Base-by-base conservation (phyloP, 2,888 invertebrate genomes). In the Cenopis cana region DNA sequence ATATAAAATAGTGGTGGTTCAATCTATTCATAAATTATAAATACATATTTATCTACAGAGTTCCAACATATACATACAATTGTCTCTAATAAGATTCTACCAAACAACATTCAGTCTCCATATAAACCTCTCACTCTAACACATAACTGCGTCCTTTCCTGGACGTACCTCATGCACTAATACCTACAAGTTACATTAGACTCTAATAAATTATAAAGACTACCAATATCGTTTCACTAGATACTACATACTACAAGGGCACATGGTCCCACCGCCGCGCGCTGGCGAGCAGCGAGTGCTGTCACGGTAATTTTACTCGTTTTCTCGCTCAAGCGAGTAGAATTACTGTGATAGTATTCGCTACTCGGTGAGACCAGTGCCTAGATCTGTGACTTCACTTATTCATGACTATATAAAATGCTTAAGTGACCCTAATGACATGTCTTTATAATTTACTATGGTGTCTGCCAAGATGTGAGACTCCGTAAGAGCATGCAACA, bases 1-100 rank as follows among this genome's bases (percentile, higher is more conserved):
- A 41, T 41, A 41, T 41, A 41, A 14, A 46, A n/a, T 46, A n/a
- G 46, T 54, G 54, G 54, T 54, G 54, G 54, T 54, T 54, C 24
- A 24, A 54, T 29, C 14, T 54, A 29, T 24, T 14, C 24, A 14
- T n/a, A 46, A 12, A 46, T 46, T 12, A 1, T 41, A 41, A 41
- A 5, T 4, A 41, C 41, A n/a, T 41, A 14, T 41, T 6, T 12
- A 11, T 38, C 12, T 38, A 38, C 14, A 41, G 14, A 0, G 14
- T 0, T 14, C 6, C 8, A 33, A 41, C 41, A 2, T 41, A n/a
- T n/a, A n/a, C n/a, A n/a, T 14, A 41, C 6, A 41, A 14, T 41
- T 41, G 3, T 41, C 41, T 41, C 3, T 41, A n/a, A 14, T 41
- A 14, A n/a, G n/a, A 46, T 46, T 41, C 14, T 41, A 41, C 41